Evolutionary conservation across 2,888 invertebrate genomes (phyloP).

Genomic region (Digitonthophagus gazella): DNA sequence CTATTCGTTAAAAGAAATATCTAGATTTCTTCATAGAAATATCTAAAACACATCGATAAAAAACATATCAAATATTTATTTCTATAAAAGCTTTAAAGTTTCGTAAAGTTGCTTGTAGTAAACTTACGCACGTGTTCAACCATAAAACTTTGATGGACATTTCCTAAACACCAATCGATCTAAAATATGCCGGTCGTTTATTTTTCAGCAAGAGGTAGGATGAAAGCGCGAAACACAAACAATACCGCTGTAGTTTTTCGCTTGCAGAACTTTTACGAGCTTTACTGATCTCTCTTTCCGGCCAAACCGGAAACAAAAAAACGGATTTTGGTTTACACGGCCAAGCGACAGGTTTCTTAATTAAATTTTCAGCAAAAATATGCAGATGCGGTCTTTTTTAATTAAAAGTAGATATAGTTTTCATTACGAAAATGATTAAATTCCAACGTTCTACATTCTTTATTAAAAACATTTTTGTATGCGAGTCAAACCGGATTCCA

Average conservation of each 20-base stretch:
- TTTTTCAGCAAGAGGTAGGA: neutral
- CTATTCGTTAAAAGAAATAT: no score
- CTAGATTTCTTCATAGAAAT: no score
- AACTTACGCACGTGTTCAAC: neutral
- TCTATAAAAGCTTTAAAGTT: neutral
- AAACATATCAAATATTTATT: neutral
- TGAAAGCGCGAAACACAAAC: neutral
- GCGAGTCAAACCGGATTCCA: no score
- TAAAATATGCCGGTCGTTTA: neutral
- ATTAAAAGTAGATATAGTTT: neutral
- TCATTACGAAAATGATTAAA: no score
- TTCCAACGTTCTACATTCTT: no score
- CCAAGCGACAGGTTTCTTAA: neutral
- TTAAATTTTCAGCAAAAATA: neutral
- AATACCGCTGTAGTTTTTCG: neutral
- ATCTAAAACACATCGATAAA: no score
- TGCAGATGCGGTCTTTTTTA: neutral
- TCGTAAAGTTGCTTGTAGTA: neutral
- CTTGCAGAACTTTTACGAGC: neutral
- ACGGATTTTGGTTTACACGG: neutral
- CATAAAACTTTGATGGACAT: neutral
- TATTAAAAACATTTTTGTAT: no score
- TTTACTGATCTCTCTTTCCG: neutral
- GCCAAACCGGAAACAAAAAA: neutral
- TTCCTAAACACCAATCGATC: neutral